These are phyloP conservation scores for Aphelocoma californica DNA, from an alignment of 2,797 vertebrate genomes.

Conservation along the genomic window DNA sequence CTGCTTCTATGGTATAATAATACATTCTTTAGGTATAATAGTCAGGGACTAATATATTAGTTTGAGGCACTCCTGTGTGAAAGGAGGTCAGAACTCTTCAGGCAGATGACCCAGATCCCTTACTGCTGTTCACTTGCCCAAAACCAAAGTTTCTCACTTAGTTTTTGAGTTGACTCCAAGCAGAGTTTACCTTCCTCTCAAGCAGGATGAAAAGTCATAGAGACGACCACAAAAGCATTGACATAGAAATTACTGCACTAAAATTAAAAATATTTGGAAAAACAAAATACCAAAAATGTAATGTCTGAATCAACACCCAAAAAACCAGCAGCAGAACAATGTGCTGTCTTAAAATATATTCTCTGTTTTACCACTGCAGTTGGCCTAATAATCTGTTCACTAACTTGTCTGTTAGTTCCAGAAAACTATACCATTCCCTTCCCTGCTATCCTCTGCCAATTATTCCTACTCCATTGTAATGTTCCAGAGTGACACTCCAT, in stretches of 20 bases:
- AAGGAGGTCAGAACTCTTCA: background rate
- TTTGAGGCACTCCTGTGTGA: background rate
- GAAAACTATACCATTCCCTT: background rate
- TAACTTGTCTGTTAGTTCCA: background rate
- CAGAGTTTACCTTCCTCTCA: background rate
- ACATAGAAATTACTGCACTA: background rate
- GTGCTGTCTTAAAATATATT: background rate
- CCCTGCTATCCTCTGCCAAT: background rate
- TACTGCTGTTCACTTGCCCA: background rate
- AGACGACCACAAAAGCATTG: background rate
- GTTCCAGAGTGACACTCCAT: background rate
- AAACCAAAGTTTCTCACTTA: background rate
- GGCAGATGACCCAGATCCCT: background rate
- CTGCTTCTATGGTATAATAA: background rate
- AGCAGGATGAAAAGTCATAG: background rate
- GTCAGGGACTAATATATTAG: background rate
- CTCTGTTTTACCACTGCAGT: background rate
- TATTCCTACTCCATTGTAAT: background rate
- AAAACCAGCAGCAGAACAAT: background rate
- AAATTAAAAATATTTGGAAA: background rate
- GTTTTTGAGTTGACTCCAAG: background rate
- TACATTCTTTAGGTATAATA: background rate
- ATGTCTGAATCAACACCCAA: background rate
- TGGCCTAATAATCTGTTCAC: background rate
- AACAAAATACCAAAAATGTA: background rate